Evolutionary conservation across 1,140 invertebrate genomes (phyloP), one percentile per base, ranked within the genome.

Genomic region (Diabrotica virgifera): DNA sequence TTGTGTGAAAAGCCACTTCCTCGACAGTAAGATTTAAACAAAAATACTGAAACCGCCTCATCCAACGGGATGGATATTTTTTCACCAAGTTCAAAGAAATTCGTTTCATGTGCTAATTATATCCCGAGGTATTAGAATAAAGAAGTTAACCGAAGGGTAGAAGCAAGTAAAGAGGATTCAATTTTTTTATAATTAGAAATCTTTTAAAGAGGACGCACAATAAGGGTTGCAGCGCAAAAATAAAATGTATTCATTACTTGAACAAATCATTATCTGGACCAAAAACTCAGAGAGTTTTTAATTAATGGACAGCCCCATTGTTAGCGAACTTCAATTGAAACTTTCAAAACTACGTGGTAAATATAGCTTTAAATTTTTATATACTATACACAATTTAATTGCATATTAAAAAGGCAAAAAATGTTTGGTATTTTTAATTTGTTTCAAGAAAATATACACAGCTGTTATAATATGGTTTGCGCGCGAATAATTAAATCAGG

Each of bases 81-180:
- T n/a, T 46, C 40, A 46, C 8, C n/a, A 46, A 46, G 40, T 46
- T 46, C 8, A 46, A 46, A 57, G 57, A 61, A 35, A 58, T 36
- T 64, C 52, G 46, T 65, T 65, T 64, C 63, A 36, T 52, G 57
- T 70, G 68, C 66, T 70, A 70, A 70, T 70, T 70, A 70, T 70
- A 63, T 64, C 69, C 65, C 40, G 65, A 38, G 64, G 64, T 60
- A 46, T 58, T 35, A 12, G 51, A 59, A 65, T 65, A 65, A 59
- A 37, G 64, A 65, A 55, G 40, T 55, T 50, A n/a, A 36, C 10
- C 10, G 13, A 55, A 14, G 36, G 14, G 36, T 24, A 24, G 24
- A 24, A 24, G 40, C 40, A 8, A 46, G 40, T 46, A 46, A 46
- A 46, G 40, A 46, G 40, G 8, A 46, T 46, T 46, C 40, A 46